Percentiles rank a stretch among this genome's conserved stretches.
Evolutionary conservation across 2,888 invertebrate species (phyloP).

Genomic region (Oxyteleia sp.): DNA sequence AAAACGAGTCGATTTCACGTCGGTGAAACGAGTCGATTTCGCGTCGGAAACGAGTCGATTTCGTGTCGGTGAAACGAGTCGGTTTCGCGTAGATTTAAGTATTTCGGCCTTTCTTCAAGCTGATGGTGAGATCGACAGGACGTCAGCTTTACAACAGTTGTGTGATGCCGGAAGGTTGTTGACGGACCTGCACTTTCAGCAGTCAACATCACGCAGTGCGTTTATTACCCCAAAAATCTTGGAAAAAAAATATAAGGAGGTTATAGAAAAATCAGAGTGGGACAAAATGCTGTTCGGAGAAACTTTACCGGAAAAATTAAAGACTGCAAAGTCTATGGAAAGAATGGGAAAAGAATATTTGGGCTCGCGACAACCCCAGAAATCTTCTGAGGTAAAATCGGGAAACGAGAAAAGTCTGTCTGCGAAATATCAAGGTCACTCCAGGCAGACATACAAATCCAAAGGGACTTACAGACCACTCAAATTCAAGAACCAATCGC

Average conservation of each 20-base stretch:
- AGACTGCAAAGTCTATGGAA: conserved; percentile 12
- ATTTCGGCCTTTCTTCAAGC: no score
- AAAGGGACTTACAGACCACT: conserved; percentile 9
- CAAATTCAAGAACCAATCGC: conserved; percentile 18
- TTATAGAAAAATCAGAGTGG: conserved; percentile 17
- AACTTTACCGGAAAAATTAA: conserved; percentile 18
- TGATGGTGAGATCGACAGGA: no score
- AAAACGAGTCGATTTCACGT: no score
- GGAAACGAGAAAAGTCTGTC: conserved; percentile 46
- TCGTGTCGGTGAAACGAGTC: no score
- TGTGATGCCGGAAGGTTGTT: conserved; percentile 29
- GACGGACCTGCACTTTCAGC: conserved; percentile 19
- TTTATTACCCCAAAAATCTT: conserved; percentile 23
- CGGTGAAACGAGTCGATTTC: no score
- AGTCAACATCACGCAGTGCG: conserved; percentile 23
- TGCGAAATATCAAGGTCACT: conserved; percentile 22
- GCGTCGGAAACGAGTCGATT: no score
- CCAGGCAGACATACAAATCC: conserved; percentile 25
- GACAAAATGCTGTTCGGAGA: conserved; percentile 23
- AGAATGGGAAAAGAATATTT: conserved; percentile 22
- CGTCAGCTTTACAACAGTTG: no score
- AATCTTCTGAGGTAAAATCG: no score
- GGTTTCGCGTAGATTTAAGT: no score
- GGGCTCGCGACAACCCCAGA: background rate
- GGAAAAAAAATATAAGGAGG: conserved; percentile 17